These are phyloP conservation scores for Formicarius rufipectus DNA, from an alignment of 2,113 vertebrate species.

Conservation along the genomic window DNA sequence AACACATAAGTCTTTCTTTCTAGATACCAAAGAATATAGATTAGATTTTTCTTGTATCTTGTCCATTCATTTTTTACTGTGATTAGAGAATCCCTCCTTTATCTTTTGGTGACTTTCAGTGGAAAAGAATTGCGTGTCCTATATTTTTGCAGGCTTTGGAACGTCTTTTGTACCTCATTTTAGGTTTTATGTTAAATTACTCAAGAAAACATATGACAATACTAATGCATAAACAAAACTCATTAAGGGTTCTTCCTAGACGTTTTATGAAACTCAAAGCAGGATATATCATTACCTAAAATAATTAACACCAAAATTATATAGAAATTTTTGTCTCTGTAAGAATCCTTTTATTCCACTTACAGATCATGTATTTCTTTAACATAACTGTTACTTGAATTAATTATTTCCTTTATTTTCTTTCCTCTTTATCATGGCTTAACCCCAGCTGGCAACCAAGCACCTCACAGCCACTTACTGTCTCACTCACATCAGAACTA, in stretches of 20 bases:
- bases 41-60: background rate
- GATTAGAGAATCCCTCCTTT: background rate
- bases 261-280: background rate
- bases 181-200: background rate
- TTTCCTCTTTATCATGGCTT: background rate
- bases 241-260: background rate
- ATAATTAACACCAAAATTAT: background rate
- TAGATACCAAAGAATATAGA: background rate
- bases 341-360: background rate
- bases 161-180: background rate
- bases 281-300: background rate
- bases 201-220: background rate
- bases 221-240: background rate
- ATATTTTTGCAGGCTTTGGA: background rate
- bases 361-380: background rate
- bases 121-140: background rate
- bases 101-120: background rate
- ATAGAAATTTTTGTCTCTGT: background rate
- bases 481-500: accelerated
- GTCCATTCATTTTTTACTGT: background rate
- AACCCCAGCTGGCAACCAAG: background rate
- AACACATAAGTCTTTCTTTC: background rate
- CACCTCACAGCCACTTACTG: accelerated
- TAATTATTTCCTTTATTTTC: background rate
- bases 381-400: background rate